Evolutionary conservation across 2,888 invertebrate species (phyloP).

Genomic region (Tenthredo scrophulariae): DNA sequence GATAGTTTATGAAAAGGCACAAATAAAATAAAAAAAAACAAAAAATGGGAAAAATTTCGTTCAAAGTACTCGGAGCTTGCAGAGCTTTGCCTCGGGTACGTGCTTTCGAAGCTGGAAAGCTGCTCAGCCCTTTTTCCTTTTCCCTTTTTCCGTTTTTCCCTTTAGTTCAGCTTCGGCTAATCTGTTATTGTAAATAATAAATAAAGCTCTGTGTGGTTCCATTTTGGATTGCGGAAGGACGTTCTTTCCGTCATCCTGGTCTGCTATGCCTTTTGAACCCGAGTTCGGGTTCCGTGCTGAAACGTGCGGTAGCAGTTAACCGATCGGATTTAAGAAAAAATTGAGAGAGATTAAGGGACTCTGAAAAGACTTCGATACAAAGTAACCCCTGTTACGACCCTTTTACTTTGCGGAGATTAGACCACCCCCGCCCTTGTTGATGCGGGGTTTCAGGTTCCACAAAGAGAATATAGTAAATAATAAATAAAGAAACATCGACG

Average conservation of each 20-base stretch:
- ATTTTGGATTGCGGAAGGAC: not conserved
- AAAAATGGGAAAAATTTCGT: no score
- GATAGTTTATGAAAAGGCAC: not conserved
- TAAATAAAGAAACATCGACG: constrained; percentile 20
- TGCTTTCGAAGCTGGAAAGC: not conserved
- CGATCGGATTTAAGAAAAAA: constrained; percentile 13
- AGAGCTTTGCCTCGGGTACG: not conserved
- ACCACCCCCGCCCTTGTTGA: not conserved
- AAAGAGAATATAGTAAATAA: not conserved
- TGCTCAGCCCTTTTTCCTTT: not conserved
- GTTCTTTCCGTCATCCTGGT: not conserved
- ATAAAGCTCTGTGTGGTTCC: not conserved
- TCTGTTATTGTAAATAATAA: constrained; percentile 27
- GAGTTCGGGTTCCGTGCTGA: not conserved
- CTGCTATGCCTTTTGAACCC: not conserved
- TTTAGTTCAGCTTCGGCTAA: not conserved
- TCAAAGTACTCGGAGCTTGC: not conserved
- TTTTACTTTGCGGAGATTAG: constrained; percentile 4
- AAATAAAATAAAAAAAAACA: not conserved
- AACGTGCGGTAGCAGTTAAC: not conserved
- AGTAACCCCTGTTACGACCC: constrained; percentile 1
- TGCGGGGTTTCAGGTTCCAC: not conserved
- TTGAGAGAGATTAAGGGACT: constrained; percentile 8
- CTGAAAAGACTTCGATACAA: constrained; percentile 16
- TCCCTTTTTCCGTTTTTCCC: not conserved